Percentiles rank a stretch among this genome's conserved stretches.
Evolutionary conservation across 2,888 invertebrate species (phyloP).

Genomic region (Clivina fossor): DNA sequence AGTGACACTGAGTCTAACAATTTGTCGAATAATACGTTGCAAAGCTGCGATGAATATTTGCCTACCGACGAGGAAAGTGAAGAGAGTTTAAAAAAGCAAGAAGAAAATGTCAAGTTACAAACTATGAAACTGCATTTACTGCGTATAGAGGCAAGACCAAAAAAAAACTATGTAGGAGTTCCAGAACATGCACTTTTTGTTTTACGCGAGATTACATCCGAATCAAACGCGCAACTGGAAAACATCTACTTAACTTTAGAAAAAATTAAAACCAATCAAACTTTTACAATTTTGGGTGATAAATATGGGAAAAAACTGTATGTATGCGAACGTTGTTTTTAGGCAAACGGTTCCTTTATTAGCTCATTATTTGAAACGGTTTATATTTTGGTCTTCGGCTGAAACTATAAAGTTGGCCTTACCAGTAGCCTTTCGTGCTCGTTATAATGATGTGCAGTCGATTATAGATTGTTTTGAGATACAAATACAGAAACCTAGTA

Average conservation of each 20-base stretch:
- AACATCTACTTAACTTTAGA: slow-evolving; percentile 5
- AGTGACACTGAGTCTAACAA: slow-evolving; percentile 5
- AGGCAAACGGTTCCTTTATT: slow-evolving; percentile 24
- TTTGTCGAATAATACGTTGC: not conserved
- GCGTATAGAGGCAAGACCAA: slow-evolving; percentile 8
- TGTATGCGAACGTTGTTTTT: slow-evolving; percentile 37
- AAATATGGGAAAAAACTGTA: slow-evolving; percentile 8
- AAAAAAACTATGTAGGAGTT: slow-evolving; percentile 5
- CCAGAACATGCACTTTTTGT: slow-evolving; percentile 4
- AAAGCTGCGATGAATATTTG: slow-evolving; percentile 4
- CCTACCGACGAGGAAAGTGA: slow-evolving; percentile 7
- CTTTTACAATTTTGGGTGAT: slow-evolving; percentile 3
- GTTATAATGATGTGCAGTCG: slow-evolving; percentile 40
- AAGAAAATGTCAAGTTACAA: slow-evolving; percentile 4
- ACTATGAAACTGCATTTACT: not conserved
- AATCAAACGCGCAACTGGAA: not conserved
- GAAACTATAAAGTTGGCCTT: slow-evolving; percentile 27
- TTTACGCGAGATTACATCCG: slow-evolving; percentile 8
- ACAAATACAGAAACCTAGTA: slow-evolving; percentile 47
- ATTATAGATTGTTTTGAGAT: slow-evolving; percentile 50
- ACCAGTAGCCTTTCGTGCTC: slow-evolving; percentile 39
- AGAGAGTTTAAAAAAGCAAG: slow-evolving; percentile 3
- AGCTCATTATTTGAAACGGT: slow-evolving; percentile 13
- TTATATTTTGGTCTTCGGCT: slow-evolving; percentile 30
- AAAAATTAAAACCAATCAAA: slow-evolving; percentile 6